A percentile compares a stretch with the other conserved stretches of the same genome.
These are phyloP conservation scores for Watersipora subatra DNA, from an alignment of 1,140 invertebrate genomes.

Conservation along the genomic window DNA sequence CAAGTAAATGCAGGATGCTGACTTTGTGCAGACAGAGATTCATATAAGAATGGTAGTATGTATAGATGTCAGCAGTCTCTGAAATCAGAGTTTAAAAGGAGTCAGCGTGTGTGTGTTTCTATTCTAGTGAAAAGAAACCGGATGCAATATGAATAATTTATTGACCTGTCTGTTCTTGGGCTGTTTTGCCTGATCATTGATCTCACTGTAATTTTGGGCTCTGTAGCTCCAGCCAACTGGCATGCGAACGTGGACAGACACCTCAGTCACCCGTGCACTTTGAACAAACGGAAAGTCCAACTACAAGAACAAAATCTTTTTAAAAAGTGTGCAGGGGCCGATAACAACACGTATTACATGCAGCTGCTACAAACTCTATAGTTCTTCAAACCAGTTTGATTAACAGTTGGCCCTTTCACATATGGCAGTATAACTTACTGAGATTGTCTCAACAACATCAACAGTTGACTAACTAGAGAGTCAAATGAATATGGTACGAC, in stretches of 20 bases:
- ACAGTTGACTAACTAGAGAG: no score
- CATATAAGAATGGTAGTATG: not conserved
- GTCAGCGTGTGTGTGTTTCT: not conserved
- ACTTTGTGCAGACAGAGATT: not conserved
- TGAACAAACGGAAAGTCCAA: conserved; percentile 34
- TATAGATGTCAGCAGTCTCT: not conserved
- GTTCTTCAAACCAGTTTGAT: no score
- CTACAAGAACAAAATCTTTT: conserved; percentile 13
- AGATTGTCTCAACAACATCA: no score
- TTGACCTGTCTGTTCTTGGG: conserved; percentile 8
- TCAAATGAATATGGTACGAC: no score
- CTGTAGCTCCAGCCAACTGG: conserved; percentile 26
- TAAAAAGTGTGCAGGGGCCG: no score
- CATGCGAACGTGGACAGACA: conserved; percentile 22
- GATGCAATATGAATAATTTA: no score
- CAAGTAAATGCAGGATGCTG: not conserved
- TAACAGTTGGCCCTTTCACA: no score
- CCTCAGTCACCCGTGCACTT: conserved; percentile 23
- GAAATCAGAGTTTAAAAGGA: not conserved
- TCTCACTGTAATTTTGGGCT: conserved; percentile 23
- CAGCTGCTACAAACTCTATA: no score
- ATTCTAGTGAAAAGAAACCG: no score
- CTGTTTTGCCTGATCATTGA: conserved; percentile 22
- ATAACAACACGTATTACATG: no score
- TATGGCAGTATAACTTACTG: no score